Evolutionary conservation across 1,140 invertebrate species (phyloP), one percentile per base, ranked within the genome.

Genomic region (Mercenaria mercenaria): DNA sequence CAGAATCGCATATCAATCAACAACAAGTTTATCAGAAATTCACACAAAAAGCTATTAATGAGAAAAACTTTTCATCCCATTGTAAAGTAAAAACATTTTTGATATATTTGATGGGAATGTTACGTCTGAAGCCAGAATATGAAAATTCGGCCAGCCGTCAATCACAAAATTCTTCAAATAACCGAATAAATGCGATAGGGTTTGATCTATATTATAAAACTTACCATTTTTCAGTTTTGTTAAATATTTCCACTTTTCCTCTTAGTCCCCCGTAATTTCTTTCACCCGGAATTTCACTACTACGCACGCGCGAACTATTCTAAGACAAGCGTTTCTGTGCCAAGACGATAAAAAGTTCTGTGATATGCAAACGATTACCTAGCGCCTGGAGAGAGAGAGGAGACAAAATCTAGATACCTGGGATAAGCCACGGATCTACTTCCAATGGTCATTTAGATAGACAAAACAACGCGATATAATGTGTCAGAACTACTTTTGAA

Each of bases 151-250:
- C 26, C 11, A 37, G 20, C 23, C 64, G n/a, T 43, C 84, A 34
- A 32, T 56, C 34, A 56, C 10, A 72, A 39, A 77, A 26, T 56
- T n/a, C 26, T 29, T 52, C 26, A 74, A 39, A 41, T 84, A 61
- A 41, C 61, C 15, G 20, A 85, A 59, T 52, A 56, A 76, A 77
- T 52, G 61, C 56, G 26, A 67, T 43, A 26, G 29, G 32, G 52
- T 13, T 34, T 80, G 43, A 88, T 32, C 32, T 67, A 88, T 81
- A 79, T 47, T 56, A 88, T 81, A 67, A 72, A 88, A 81, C 61
- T 88, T 81, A 88, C 76, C 77, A 72, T 72, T 88, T 88, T 88
- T 61, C 26, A n/a, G 18, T 37, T 3, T 41, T 67, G 34, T 81
- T 50, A 32, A 69, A 39, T 32, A 43, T 50, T 29, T 37, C 32